Conservation (phyloP, 2,888 invertebrate genomes). For the Drosophila kanekoi region DNA sequence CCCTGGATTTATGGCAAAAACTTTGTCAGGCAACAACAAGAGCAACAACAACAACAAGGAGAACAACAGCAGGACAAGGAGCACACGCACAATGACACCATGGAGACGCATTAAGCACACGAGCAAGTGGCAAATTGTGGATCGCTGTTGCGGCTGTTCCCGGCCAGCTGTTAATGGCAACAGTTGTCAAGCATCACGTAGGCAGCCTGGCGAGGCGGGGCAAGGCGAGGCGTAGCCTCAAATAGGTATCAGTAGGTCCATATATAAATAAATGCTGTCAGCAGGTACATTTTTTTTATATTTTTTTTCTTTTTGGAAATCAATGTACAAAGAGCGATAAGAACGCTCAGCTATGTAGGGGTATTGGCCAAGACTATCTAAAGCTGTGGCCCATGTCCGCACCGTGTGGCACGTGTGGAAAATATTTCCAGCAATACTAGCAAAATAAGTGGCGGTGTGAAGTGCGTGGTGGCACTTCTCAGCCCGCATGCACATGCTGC, state of each 20-base stretch:
- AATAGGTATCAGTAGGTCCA: slow-evolving; percentile 30
- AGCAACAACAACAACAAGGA: slow-evolving; percentile 11
- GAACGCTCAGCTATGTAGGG: slow-evolving; percentile 3
- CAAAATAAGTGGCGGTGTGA: slow-evolving; percentile 62
- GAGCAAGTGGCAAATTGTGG: slow-evolving; percentile 52
- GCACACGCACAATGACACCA: slow-evolving; percentile 42
- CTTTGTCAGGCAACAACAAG: slow-evolving; percentile 55
- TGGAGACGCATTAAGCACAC: slow-evolving; percentile 28
- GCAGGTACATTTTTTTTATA: slow-evolving; percentile 8
- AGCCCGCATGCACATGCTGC: slow-evolving; percentile 59
- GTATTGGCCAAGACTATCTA: slow-evolving; percentile 15
- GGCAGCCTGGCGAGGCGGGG: slow-evolving; percentile 8
- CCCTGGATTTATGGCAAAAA: slow-evolving; percentile 62
- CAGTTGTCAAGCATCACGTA: slow-evolving; percentile 71
- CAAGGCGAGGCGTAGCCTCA: slow-evolving; percentile 7
- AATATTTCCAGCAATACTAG: slow-evolving; percentile 61
- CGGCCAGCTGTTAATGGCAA: slow-evolving; percentile 78
- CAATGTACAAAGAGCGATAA: slow-evolving; percentile 40
- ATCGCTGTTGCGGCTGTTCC: slow-evolving; percentile 34
- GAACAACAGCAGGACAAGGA: slow-evolving; percentile 28
- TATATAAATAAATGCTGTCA: slow-evolving; percentile 54
- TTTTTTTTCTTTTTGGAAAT: slow-evolving; percentile 31
- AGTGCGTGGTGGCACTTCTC: slow-evolving; percentile 52
- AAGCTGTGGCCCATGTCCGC: neutral
- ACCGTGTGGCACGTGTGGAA: slow-evolving; percentile 40